Conservation (phyloP, 2,888 invertebrate species). For the Ypsolopha sequella region DNA sequence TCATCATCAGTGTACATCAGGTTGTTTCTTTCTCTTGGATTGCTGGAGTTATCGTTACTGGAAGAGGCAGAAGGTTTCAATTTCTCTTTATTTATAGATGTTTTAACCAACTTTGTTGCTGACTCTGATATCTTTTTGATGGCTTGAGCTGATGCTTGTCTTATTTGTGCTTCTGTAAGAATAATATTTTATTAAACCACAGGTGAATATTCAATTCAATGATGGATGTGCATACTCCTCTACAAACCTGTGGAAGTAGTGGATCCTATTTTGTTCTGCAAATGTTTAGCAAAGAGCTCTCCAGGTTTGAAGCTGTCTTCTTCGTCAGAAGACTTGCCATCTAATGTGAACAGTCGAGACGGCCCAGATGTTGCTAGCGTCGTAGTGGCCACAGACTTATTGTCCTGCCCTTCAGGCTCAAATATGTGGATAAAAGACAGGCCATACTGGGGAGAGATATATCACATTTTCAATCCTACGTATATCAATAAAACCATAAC, state of each 20-base stretch:
- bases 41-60: constrained; percentile 10
- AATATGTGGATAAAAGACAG: constrained; percentile 82
- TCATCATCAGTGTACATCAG: constrained; percentile 63
- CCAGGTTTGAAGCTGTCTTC: constrained; percentile 72
- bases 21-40: constrained; percentile 33
- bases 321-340: constrained; percentile 68
- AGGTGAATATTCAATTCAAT: not conserved
- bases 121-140: constrained; percentile 37
- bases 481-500: not conserved
- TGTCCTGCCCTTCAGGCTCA: constrained; percentile 39
- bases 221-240: not conserved
- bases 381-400: constrained; percentile 8
- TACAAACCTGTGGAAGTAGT: not conserved
- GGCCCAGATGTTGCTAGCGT: constrained; percentile 9
- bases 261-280: constrained; percentile 23
- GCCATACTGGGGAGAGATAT: constrained; percentile 73
- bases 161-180: constrained; percentile 45
- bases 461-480: not conserved
- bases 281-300: constrained; percentile 71
- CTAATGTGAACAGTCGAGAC: constrained; percentile 28
- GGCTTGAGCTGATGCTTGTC: constrained; percentile 46
- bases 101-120: constrained; percentile 36
- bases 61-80: not conserved
- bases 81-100: constrained; percentile 24
- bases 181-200: not conserved